A percentile compares a stretch with the other conserved stretches of the same genome.
These are phyloP conservation scores for Lagocephalus sceleratus DNA, from an alignment of 2,797 vertebrate genomes.

Conservation along the genomic window DNA sequence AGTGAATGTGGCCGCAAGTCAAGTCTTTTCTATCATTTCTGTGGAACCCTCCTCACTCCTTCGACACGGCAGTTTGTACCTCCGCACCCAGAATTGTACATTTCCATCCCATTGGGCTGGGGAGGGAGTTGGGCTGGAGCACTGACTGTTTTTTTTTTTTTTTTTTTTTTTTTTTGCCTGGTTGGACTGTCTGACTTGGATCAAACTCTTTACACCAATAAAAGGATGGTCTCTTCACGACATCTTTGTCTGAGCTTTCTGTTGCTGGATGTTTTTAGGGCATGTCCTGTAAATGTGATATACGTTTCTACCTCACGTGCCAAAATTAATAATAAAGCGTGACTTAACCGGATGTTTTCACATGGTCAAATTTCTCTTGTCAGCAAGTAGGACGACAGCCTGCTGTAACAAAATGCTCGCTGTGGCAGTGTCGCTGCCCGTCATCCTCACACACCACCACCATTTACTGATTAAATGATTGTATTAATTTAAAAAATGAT, in stretches of 20 bases:
- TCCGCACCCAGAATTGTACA: conserved; percentile 14
- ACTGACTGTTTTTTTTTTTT: conserved; percentile 67
- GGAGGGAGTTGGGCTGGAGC: conserved; percentile 50
- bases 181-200: conserved; percentile 27
- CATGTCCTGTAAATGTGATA: not conserved
- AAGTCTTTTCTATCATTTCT: conserved; percentile 34
- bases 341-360: too few relatives aligned
- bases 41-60: conserved; percentile 35
- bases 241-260: conserved; percentile 37
- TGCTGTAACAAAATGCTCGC: too few relatives aligned
- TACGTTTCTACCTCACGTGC: not conserved
- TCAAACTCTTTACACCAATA: conserved; percentile 61
- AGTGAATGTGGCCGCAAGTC: conserved; percentile 54
- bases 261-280: not conserved
- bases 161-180: too few relatives aligned
- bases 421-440: too few relatives aligned
- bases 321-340: too few relatives aligned
- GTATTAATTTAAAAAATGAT: too few relatives aligned
- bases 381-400: too few relatives aligned
- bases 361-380: too few relatives aligned
- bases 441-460: too few relatives aligned
- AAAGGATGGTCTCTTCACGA: conserved; percentile 67
- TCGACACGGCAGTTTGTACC: conserved; percentile 3
- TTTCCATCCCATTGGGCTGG: conserved; percentile 18
- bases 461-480: too few relatives aligned